A percentile compares a stretch with the other conserved stretches of the same genome.
phyloP scores from a whole-genome alignment of 37 sponge, comb jelly and placozoan genomes.

The Aplysina aerophoba region DNA sequence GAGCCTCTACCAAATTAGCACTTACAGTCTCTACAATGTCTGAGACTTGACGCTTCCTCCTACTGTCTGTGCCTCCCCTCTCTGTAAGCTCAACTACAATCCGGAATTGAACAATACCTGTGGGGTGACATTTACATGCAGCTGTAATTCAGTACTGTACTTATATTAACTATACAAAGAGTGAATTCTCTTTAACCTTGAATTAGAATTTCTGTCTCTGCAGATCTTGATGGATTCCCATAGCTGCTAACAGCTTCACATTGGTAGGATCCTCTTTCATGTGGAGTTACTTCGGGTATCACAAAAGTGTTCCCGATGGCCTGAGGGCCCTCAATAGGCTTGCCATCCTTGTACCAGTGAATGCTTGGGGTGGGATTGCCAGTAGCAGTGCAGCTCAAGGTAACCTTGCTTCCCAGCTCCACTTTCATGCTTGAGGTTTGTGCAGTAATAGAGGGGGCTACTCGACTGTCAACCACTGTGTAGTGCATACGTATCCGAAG shows the following conservation, averaged over 20 bases:
- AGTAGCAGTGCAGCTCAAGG: not conserved
- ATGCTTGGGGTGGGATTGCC: not conserved
- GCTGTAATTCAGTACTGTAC: no score
- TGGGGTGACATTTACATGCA: not conserved
- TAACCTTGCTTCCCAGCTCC: not conserved
- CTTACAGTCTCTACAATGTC: not conserved
- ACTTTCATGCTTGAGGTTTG: no score
- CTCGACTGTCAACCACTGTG: no score
- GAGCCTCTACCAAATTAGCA: no score
- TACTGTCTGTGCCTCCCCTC: no score
- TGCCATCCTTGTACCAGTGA: not conserved
- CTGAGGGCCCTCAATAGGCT: not conserved
- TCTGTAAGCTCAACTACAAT: not conserved
- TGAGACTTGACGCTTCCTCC: conserved; percentile 16
- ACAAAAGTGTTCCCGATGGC: not conserved
- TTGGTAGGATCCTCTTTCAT: conserved; percentile 11
- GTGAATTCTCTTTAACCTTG: not conserved
- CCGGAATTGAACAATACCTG: conserved; percentile 14
- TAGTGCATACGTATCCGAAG: no score
- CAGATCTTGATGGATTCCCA: not conserved
- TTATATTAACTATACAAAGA: no score
- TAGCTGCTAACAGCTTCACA: not conserved
- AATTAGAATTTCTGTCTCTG: not conserved
- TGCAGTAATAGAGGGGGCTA: no score
- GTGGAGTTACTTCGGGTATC: not conserved